phyloP scores from a whole-genome alignment of 2,888 invertebrate genomes.

The Drosophila neotestacea region DNA sequence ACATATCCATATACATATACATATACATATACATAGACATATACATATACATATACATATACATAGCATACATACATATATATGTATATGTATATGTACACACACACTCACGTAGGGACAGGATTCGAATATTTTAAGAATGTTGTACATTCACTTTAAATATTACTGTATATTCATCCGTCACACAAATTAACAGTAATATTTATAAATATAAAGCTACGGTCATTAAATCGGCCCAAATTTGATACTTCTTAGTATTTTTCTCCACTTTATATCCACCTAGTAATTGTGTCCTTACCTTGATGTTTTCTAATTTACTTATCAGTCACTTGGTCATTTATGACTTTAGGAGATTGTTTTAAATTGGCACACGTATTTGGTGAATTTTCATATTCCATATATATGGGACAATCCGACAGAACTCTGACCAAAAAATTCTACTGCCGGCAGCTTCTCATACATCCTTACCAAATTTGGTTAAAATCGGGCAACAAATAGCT shows the following conservation, averaged over 20 bases:
- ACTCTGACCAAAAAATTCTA: too few species aligned
- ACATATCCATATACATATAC: background rate
- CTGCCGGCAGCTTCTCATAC: too few species aligned
- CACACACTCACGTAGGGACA: background rate
- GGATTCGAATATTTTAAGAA: background rate
- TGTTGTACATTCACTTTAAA: background rate
- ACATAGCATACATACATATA: background rate
- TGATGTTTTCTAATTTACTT: too few species aligned
- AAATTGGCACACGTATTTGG: too few species aligned
- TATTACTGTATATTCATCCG: conserved; percentile 3
- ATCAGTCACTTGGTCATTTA: too few species aligned
- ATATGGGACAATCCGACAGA: too few species aligned
- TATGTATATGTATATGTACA: background rate
- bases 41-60: background rate
- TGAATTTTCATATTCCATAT: too few species aligned
- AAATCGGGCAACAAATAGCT: too few species aligned
- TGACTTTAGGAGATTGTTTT: too few species aligned
- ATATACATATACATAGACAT: background rate
- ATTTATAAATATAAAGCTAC: background rate
- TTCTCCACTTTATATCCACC: background rate
- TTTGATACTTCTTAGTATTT: background rate
- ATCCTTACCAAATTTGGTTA: too few species aligned
- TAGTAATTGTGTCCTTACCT: too few species aligned
- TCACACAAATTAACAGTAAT: background rate
- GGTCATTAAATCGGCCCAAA: background rate